Percentiles rank a stretch among this genome's conserved stretches.
phyloP scores from a whole-genome alignment of 2,888 invertebrate genomes.

The Corbicula japonica region DNA sequence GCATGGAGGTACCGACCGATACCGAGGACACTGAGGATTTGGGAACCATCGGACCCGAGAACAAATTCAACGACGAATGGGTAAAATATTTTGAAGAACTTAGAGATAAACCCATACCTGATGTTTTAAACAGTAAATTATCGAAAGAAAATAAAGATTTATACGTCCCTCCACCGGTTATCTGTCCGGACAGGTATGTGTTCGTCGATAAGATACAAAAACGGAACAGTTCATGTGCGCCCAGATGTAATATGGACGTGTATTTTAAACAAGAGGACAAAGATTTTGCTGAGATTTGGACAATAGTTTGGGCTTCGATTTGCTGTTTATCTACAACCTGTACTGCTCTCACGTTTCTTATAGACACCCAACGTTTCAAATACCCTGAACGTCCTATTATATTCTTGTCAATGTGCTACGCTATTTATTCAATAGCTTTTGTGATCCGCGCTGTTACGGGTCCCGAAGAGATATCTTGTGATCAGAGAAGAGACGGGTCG shows the following conservation, averaged over 20 bases:
- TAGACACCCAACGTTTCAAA: constrained; percentile 86
- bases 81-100: constrained; percentile 68
- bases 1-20: constrained; percentile 90
- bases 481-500: constrained; percentile 88
- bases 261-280: constrained; percentile 91
- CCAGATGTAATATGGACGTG: constrained; percentile 90
- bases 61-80: constrained; percentile 68
- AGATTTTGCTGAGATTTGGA: constrained; percentile 91
- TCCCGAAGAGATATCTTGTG: constrained; percentile 87
- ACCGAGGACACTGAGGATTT: constrained; percentile 76
- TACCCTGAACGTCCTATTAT: constrained; percentile 87
- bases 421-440: constrained; percentile 86
- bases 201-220: constrained; percentile 78
- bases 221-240: constrained; percentile 84
- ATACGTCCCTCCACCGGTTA: constrained; percentile 28
- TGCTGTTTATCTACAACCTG: constrained; percentile 89
- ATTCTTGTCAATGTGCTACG: constrained; percentile 86
- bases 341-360: constrained; percentile 86
- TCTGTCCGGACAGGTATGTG: constrained; percentile 82
- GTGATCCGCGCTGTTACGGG: constrained; percentile 85
- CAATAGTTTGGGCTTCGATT: constrained; percentile 92
- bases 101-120: constrained; percentile 38
- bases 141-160: constrained; percentile 7
- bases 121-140: constrained; percentile 16
- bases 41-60: constrained; percentile 66